Percentiles rank a stretch among this genome's conserved stretches.
Conservation (phyloP, 1,140 invertebrate genomes). For the Philotrypesis tridentata region DNA sequence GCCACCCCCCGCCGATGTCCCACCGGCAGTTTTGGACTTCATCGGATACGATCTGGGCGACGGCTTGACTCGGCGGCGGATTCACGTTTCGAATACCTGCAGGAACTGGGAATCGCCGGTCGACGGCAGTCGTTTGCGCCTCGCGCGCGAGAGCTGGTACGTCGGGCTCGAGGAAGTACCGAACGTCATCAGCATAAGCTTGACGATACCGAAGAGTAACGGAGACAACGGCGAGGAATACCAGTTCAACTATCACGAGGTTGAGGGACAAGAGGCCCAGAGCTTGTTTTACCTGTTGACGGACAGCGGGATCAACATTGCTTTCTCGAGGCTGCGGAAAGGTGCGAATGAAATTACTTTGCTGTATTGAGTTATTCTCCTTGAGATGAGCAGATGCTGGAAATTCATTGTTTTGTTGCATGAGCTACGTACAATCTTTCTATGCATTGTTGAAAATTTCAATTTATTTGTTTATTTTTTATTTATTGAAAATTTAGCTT, state of each 20-base stretch:
- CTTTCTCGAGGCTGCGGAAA: conserved; percentile 46
- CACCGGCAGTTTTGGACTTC: conserved; percentile 50
- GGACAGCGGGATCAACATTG: conserved; percentile 55
- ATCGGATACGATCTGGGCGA: conserved; percentile 70
- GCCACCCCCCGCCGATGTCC: neutral
- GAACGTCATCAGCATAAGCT: conserved; percentile 57
- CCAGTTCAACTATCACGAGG: conserved; percentile 50
- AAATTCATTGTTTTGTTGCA: too few relatives aligned
- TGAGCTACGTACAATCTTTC: too few relatives aligned
- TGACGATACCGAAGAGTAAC: conserved; percentile 61
- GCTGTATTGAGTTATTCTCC: too few relatives aligned
- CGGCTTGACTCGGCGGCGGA: conserved; percentile 57
- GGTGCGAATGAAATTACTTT: neutral
- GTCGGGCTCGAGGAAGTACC: conserved; percentile 50
- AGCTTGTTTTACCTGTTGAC: conserved; percentile 60
- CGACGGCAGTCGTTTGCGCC: conserved; percentile 70
- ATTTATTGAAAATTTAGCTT: too few relatives aligned
- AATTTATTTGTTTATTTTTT: too few relatives aligned
- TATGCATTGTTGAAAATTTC: too few relatives aligned
- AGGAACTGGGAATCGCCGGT: conserved; percentile 65
- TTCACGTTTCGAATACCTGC: conserved; percentile 71
- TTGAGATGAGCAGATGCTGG: too few relatives aligned
- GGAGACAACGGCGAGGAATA: conserved; percentile 56
- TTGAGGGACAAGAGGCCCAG: conserved; percentile 61
- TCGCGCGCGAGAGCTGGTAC: conserved; percentile 69